These are phyloP conservation scores for Odontocerum albicorne DNA, from an alignment of 2,888 invertebrate genomes.

Conservation along the genomic window DNA sequence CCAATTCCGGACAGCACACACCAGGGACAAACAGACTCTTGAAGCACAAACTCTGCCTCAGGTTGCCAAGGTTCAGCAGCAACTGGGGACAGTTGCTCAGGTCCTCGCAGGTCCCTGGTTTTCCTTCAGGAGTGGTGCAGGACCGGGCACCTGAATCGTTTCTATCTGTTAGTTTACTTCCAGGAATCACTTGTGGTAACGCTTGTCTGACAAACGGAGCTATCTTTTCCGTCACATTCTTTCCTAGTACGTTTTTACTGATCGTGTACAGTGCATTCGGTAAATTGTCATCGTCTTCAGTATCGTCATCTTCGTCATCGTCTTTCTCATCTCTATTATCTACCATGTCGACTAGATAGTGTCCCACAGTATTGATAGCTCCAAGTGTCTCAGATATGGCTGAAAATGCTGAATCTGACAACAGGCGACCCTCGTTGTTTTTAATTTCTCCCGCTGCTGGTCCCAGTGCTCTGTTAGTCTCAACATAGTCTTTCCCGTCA, in stretches of 20 bases:
- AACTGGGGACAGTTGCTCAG: constrained; percentile 86
- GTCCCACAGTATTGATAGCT: constrained; percentile 83
- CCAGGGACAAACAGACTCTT: constrained; percentile 90
- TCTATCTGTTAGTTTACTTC: constrained; percentile 49
- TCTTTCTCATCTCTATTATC: constrained; percentile 52
- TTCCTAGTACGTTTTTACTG: constrained; percentile 72
- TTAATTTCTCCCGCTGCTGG: constrained; percentile 30
- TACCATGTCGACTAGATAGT: constrained; percentile 81
- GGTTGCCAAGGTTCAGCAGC: constrained; percentile 75
- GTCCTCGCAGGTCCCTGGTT: constrained; percentile 81
- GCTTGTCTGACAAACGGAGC: constrained; percentile 66
- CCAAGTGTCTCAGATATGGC: constrained; percentile 69
- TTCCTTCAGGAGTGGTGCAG: constrained; percentile 82
- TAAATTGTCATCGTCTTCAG: constrained; percentile 56
- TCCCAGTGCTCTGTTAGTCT: constrained; percentile 33
- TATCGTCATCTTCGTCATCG: constrained; percentile 44
- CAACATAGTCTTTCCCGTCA: constrained; percentile 25
- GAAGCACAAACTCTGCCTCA: constrained; percentile 87
- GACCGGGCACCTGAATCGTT: constrained; percentile 58
- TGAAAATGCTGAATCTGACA: constrained; percentile 63
- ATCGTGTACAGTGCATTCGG: constrained; percentile 78
- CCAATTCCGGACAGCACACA: constrained; percentile 79
- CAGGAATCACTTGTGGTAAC: constrained; percentile 50
- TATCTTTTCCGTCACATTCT: constrained; percentile 79
- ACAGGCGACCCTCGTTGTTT: constrained; percentile 43